Evolutionary conservation across 2,888 invertebrate genomes (phyloP).

Genomic region (Thymelicus sylvestris): DNA sequence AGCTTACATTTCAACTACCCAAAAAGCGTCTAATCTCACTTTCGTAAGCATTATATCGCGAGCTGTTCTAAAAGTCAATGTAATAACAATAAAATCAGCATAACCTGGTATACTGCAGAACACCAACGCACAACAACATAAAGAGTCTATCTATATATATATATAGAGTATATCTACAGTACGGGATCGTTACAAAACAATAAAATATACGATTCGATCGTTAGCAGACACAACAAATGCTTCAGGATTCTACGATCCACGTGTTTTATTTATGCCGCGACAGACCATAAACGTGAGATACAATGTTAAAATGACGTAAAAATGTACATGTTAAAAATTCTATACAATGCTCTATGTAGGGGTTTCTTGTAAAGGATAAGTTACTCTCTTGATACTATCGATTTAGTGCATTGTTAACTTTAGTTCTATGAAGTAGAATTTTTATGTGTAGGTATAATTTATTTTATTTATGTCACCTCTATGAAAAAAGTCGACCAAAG

Average conservation of each 20-base stretch:
- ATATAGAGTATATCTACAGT: slow-evolving; percentile 23
- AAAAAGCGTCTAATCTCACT: background rate
- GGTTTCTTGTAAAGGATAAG: no score
- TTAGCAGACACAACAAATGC: slow-evolving; percentile 35
- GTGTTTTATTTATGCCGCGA: slow-evolving; percentile 35
- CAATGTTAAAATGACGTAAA: background rate
- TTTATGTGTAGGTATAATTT: no score
- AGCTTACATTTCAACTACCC: no score
- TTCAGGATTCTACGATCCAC: slow-evolving; percentile 17
- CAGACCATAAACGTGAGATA: slow-evolving; percentile 20
- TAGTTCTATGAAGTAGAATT: no score
- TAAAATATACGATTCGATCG: slow-evolving; percentile 35
- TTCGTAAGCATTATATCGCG: background rate
- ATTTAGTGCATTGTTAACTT: no score
- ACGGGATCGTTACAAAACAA: slow-evolving; percentile 34
- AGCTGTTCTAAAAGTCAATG: background rate
- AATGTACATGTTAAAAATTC: slow-evolving; percentile 1
- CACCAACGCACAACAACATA: slow-evolving; percentile 6
- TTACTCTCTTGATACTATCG: no score
- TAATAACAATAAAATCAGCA: slow-evolving; percentile 8
- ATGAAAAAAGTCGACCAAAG: no score
- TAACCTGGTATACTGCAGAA: background rate
- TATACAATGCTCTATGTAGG: slow-evolving; percentile 35
- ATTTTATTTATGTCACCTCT: no score
- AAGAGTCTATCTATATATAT: slow-evolving; percentile 26